phyloP scores from a whole-genome alignment of 2,797 vertebrate species.

The Meda fulgida region DNA sequence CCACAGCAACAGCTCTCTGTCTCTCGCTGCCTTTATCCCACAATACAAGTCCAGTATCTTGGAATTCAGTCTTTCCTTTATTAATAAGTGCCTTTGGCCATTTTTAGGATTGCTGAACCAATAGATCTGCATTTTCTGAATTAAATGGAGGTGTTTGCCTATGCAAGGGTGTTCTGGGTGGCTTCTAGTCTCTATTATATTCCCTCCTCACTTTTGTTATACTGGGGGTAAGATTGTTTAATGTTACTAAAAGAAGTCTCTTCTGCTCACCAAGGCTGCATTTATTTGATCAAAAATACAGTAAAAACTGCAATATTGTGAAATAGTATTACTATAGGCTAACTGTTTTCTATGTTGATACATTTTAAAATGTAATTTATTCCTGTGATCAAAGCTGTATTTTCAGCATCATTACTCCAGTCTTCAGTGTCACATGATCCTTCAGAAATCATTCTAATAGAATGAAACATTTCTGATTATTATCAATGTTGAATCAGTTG shows the following conservation, averaged over 20 bases:
- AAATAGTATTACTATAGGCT: background rate
- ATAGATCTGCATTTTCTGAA: constrained; percentile 66
- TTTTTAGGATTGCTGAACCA: constrained; percentile 64
- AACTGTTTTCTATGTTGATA: too few species aligned
- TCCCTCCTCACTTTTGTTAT: too few species aligned
- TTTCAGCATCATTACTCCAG: background rate
- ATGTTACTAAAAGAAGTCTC: background rate
- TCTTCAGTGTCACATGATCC: background rate
- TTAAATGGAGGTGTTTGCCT: constrained; percentile 45
- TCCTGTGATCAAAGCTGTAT: background rate
- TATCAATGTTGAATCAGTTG: too few species aligned
- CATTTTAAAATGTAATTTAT: background rate
- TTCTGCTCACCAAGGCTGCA: background rate
- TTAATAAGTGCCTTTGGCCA: constrained; percentile 43
- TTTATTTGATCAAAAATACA: background rate
- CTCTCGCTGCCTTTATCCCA: constrained; percentile 68
- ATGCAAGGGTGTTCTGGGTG: background rate
- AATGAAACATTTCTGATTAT: too few species aligned
- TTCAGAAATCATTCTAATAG: background rate
- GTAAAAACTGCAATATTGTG: background rate
- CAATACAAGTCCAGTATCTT: constrained; percentile 65
- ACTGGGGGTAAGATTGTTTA: background rate
- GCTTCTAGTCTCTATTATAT: background rate
- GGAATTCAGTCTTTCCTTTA: constrained; percentile 76
- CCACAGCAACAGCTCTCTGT: constrained; percentile 63